Base-by-base conservation (phyloP, 2,888 invertebrate genomes). In the Tipula vernalis region DNA sequence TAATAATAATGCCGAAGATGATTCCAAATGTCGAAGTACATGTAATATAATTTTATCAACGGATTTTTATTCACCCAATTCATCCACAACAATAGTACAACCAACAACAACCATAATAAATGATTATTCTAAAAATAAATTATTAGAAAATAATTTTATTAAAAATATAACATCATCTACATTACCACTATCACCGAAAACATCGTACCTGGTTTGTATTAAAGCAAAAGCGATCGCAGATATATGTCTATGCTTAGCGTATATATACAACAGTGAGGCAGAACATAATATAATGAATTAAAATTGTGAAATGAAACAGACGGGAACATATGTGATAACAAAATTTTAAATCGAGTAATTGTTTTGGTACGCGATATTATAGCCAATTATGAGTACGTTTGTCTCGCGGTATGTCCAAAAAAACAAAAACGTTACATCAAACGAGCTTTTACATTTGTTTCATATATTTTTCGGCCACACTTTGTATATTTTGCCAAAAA, bases 41-140 rank as follows among this genome's bases (percentile, higher is more conserved):
- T 95, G 95, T 89, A 95, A 93, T 89, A 95, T 95, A 87, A 93
- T 94, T 13, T 91, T 95, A 85, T 93, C 94, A 6, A 90, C 92
- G 57, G 90, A 91, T 88, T 91, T 92, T 87, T 88, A 91, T 88
- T 89, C 90, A 28, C 57, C 88, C 4, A 89, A 88, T 83, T 71
- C 71, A 10, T 71, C 71, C 12, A 71, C 71, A 28, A 71, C 71
- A 71, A 71, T 71, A 71, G 28, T 71, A 71, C 71, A 71, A 71
- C 71, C 71, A 71, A 71, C 71, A 71, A 71, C 71, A 18, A 71
- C 71, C 10, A 89, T 89, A 87, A 41, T 89, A 87, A 36, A 85
- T 42, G 85, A 85, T 39, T 28, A 42, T 85, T 85, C 85, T 85
- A 85, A 85, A 85, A 85, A 85, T 85, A 85, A 42, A 41, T 28